Conservation (phyloP, 2,797 vertebrate species). For the Anolis apletophallus region DNA sequence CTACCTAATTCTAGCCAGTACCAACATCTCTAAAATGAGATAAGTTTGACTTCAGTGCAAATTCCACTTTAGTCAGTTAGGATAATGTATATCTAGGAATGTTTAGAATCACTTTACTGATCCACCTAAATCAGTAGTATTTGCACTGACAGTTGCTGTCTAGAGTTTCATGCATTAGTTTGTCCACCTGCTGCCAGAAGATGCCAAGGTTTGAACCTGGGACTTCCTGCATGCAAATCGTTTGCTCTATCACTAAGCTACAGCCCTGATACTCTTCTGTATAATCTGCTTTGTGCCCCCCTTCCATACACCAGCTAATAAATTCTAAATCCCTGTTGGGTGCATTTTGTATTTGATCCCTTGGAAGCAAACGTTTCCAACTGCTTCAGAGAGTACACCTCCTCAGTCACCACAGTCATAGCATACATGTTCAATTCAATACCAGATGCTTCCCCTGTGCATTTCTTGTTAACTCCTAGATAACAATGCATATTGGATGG, state of each 20-base stretch:
- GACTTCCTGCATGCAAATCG: not conserved
- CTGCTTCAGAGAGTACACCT: constrained; percentile 22
- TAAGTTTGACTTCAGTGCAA: too few relatives aligned
- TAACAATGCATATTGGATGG: constrained; percentile 33
- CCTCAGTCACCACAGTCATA: constrained; percentile 21
- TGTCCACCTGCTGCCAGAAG: not conserved
- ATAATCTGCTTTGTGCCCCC: constrained; percentile 14
- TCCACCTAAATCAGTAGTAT: not conserved
- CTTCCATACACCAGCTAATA: constrained; percentile 2
- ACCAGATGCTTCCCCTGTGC: constrained; percentile 25
- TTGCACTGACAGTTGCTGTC: not conserved
- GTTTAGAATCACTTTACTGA: not conserved
- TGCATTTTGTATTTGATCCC: constrained; percentile 35
- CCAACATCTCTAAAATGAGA: too few relatives aligned
- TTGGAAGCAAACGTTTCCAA: constrained; percentile 30
- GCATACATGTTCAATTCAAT: constrained; percentile 23
- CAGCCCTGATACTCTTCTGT: not conserved
- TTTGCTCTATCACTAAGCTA: not conserved
- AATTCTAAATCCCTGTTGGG: constrained; percentile 23
- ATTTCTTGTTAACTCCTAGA: constrained; percentile 31
- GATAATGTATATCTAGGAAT: too few relatives aligned
- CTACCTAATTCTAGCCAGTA: not conserved
- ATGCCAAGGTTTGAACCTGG: not conserved
- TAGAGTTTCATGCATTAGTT: not conserved
- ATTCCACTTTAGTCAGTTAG: too few relatives aligned